These are phyloP conservation scores for Gonatopus flavifemur DNA, from an alignment of 1,140 invertebrate species.

Conservation along the genomic window DNA sequence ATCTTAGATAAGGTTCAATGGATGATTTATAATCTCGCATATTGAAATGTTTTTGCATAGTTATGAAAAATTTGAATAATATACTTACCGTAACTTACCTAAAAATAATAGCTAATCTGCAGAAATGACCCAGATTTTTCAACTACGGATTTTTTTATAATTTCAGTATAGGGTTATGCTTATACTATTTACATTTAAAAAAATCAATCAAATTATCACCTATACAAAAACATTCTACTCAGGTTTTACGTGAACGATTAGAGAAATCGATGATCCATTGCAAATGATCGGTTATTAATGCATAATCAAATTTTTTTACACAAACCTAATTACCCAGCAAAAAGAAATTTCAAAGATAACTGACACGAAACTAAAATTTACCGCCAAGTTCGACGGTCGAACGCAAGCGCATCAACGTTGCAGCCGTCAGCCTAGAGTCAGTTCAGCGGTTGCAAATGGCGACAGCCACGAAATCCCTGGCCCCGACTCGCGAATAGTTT, in stretches of 20 bases:
- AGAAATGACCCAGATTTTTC: no score
- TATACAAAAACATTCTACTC: no score
- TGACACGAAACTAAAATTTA: background rate
- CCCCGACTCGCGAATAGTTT: conserved; percentile 47
- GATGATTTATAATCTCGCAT: no score
- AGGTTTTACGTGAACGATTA: background rate
- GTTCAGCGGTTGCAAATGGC: conserved; percentile 57
- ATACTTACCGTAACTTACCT: no score
- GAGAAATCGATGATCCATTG: background rate
- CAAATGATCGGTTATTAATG: background rate
- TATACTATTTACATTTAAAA: no score
- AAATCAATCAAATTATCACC: background rate
- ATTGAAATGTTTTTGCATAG: no score
- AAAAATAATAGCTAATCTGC: no score
- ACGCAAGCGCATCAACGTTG: conserved; percentile 31
- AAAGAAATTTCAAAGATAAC: background rate
- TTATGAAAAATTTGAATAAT: no score
- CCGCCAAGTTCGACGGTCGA: background rate
- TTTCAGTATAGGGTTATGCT: no score
- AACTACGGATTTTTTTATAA: no score
- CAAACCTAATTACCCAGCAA: background rate
- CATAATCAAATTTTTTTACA: background rate
- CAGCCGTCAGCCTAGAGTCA: conserved; percentile 41
- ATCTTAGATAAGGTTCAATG: no score
- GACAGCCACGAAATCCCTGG: conserved; percentile 48